phyloP scores from a whole-genome alignment of 2,113 vertebrate genomes.

The Dolichallabes microphthalmus region DNA sequence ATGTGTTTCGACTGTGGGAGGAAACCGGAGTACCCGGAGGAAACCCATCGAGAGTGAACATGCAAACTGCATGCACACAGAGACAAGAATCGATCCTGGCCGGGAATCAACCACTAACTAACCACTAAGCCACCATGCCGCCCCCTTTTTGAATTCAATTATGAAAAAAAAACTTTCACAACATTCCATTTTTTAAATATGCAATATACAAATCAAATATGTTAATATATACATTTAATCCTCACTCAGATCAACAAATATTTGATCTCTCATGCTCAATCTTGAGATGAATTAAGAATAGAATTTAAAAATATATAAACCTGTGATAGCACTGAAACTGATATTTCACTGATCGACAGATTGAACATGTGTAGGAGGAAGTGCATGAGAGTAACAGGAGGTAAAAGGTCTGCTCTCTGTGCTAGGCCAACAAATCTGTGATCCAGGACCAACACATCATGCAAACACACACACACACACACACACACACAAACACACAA shows the following conservation, averaged over 20 bases:
- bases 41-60: too few species aligned
- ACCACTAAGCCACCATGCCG: too few species aligned
- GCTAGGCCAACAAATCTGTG: slow-evolving; percentile 44
- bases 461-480: slow-evolving; percentile 2
- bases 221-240: too few species aligned
- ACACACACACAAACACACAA: slow-evolving; percentile 31
- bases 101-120: too few species aligned
- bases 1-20: too few species aligned
- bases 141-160: too few species aligned
- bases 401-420: slow-evolving; percentile 42
- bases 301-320: not conserved
- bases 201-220: too few species aligned
- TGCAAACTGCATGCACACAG: too few species aligned
- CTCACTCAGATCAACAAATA: not conserved
- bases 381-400: slow-evolving; percentile 42
- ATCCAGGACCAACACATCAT: slow-evolving; percentile 38
- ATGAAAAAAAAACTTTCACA: too few species aligned
- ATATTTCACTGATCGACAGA: not conserved
- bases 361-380: not conserved
- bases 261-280: not conserved
- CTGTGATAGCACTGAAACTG: not conserved
- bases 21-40: too few species aligned
- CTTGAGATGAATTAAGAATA: not conserved
- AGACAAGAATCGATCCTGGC: too few species aligned
- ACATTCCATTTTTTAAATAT: too few species aligned